Evolutionary conservation across 2,888 invertebrate genomes (phyloP), one percentile per base, ranked within the genome.

Genomic region (Myopa testacea): DNA sequence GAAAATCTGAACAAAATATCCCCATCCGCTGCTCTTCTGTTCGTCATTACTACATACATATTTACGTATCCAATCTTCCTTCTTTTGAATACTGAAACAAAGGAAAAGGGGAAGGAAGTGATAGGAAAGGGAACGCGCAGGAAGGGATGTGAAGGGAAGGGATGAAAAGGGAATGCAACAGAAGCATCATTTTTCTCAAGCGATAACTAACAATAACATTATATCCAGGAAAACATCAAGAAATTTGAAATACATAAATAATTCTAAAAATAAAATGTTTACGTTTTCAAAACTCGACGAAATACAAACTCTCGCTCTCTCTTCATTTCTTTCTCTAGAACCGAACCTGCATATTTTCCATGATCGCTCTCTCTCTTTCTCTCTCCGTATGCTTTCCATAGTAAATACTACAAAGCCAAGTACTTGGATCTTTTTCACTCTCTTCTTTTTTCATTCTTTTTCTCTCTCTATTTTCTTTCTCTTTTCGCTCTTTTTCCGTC

Each of bases 161-260:
- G 10, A 19, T 58, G 16, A n/a, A 6, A 19, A 4, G 62, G n/a
- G 26, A 5, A 5, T 1, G 62, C 65, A 10, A 34, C 5, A 12
- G 14, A 38, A 34, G 38, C 52, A 58, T 74, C 55, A 58, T 60
- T 68, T 74, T 65, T 63, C 50, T 63, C 16, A 8, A 74, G 37
- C 63, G 50, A 50, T 19, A 58, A 60, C 58, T 19, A 62, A 19
- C 52, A 75, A 58, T 19, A 67, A 67, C 67, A 58, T 68, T 14
- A 67, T 55, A 75, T 75, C 75, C 75, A 75, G 75, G 67, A 75
- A 75, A 69, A 75, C 60, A 68, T n/a, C 62, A 69, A 69, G 55
- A 75, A 75, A 69, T 52, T 62, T 75, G 14, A 75, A 75, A 68
- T 62, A 75, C 68, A 75, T 74, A 74, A 74, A 74, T 55, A 74